These are phyloP conservation scores for Antheraea mylitta DNA, from an alignment of 1,140 invertebrate species.

Conservation along the genomic window DNA sequence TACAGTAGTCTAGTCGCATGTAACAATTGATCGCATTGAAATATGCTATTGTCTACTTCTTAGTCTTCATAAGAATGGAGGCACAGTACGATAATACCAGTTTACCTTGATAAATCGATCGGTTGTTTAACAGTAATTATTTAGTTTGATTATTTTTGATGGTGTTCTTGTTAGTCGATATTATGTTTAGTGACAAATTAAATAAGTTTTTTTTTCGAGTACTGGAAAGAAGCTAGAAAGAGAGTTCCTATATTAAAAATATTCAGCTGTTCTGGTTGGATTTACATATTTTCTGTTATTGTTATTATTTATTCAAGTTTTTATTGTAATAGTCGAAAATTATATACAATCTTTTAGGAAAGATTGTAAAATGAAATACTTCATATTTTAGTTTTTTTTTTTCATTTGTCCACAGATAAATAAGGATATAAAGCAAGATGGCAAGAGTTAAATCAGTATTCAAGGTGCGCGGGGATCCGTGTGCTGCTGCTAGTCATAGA, in stretches of 20 bases:
- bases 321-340: too few species aligned
- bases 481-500: constrained; percentile 53
- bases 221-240: too few species aligned
- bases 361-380: too few species aligned
- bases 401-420: constrained; percentile 44
- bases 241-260: too few species aligned
- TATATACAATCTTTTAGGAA: too few species aligned
- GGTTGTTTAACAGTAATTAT: neutral
- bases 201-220: too few species aligned
- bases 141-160: neutral
- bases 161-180: too few species aligned
- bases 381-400: neutral
- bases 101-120: neutral
- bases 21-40: neutral
- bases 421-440: constrained; percentile 36
- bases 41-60: neutral
- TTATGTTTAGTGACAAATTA: too few species aligned
- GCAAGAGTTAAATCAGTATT: constrained; percentile 38
- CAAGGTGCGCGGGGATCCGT: constrained; percentile 25
- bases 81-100: neutral
- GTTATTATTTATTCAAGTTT: too few species aligned
- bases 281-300: too few species aligned
- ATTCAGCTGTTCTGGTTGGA: too few species aligned
- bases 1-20: too few species aligned
- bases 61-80: neutral